Conservation (phyloP, 2,113 vertebrate genomes). For the Antigone vipio region DNA sequence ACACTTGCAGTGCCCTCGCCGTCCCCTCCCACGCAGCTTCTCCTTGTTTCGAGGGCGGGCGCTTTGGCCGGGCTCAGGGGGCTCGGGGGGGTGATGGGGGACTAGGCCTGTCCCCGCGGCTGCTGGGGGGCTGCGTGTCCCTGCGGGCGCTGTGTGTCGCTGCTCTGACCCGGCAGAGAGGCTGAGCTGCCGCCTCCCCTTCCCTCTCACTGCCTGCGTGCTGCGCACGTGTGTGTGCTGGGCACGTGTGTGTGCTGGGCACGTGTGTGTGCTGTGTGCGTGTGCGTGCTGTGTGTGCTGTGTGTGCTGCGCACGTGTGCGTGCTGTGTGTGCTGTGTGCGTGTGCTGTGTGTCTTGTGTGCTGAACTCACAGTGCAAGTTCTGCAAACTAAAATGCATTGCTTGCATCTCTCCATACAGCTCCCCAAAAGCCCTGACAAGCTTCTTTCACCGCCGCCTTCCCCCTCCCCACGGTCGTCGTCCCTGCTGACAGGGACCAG, state of each 20-base stretch:
- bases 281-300: background rate
- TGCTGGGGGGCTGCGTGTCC: background rate
- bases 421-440: background rate
- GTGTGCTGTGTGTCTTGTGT: background rate
- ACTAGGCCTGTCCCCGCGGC: too few relatives aligned
- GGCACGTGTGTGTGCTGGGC: background rate
- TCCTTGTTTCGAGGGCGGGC: too few relatives aligned
- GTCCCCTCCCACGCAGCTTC: fast-evolving
- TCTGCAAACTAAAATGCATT: background rate
- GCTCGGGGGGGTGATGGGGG: background rate
- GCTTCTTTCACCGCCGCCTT: background rate
- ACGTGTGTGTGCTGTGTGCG: background rate
- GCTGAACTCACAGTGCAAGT: background rate
- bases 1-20: fast-evolving
- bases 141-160: background rate
- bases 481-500: background rate
- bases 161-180: fast-evolving
- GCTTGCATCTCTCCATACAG: background rate
- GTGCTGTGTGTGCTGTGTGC: too few relatives aligned
- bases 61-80: background rate
- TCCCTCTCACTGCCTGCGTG: background rate
- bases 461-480: fast-evolving
- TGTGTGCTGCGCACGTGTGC: too few relatives aligned
- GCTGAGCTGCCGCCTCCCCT: background rate
- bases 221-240: background rate